A percentile compares a stretch with the other conserved stretches of the same genome.
Conservation (phyloP, 2,888 invertebrate genomes). For the Drosophila parthenogenetica region DNA sequence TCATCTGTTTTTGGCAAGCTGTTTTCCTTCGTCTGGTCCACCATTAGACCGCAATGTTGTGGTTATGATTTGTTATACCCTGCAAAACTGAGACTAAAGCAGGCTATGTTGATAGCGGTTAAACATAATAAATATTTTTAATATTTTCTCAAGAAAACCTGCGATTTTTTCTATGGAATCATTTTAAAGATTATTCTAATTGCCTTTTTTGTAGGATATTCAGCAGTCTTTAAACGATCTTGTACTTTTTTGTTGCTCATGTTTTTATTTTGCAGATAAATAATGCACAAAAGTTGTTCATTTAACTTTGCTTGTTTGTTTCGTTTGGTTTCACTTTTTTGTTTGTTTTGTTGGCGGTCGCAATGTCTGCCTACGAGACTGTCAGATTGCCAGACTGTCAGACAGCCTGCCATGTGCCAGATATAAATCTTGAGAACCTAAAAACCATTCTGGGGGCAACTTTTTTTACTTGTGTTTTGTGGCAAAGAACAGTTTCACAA, state of each 20-base stretch:
- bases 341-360: slow-evolving; percentile 52
- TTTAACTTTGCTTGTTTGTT: slow-evolving; percentile 79
- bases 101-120: no score
- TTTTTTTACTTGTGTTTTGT: slow-evolving; percentile 20
- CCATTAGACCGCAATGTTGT: slow-evolving; percentile 56
- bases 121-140: no score
- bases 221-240: slow-evolving; percentile 13
- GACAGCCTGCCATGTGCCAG: slow-evolving; percentile 71
- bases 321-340: slow-evolving; percentile 58
- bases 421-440: slow-evolving; percentile 71
- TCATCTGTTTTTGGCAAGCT: slow-evolving; percentile 57
- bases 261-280: slow-evolving; percentile 72
- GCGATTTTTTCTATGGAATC: no score
- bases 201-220: slow-evolving; percentile 17
- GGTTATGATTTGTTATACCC: slow-evolving; percentile 60
- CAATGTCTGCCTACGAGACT: slow-evolving; percentile 23
- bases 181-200: no score
- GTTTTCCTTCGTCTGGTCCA: slow-evolving; percentile 31
- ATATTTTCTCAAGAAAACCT: no score
- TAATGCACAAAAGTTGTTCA: slow-evolving; percentile 79
- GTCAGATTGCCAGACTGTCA: slow-evolving; percentile 11
- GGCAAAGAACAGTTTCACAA: slow-evolving; percentile 31
- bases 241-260: slow-evolving; percentile 43
- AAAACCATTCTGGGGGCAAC: slow-evolving; percentile 37
- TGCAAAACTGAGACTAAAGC: neutral